A percentile compares a stretch with the other conserved stretches of the same genome.
These are phyloP conservation scores for Hemichromis elongatus DNA, from an alignment of 2,113 vertebrate genomes.

Conservation along the genomic window DNA sequence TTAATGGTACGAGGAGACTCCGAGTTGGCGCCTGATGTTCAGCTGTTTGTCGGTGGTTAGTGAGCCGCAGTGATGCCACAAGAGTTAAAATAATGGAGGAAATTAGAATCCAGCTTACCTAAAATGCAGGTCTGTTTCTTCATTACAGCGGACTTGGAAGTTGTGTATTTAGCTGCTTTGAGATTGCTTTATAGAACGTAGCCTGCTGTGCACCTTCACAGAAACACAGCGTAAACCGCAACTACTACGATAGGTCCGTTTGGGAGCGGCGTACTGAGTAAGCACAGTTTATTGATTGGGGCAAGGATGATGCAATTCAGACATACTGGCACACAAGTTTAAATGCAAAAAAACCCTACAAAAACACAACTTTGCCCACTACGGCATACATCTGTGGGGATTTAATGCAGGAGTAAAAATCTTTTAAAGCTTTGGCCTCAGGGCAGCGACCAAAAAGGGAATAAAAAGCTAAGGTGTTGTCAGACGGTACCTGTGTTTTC, in stretches of 20 bases:
- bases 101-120: background rate
- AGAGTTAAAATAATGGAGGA: background rate
- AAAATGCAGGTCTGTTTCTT: background rate
- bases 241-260: background rate
- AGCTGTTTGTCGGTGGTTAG: background rate
- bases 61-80: background rate
- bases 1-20: background rate
- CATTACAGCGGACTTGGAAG: background rate
- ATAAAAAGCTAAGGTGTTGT: background rate
- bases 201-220: background rate
- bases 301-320: background rate
- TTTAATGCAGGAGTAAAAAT: background rate
- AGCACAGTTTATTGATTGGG: background rate
- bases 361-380: background rate
- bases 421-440: background rate
- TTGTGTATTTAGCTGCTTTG: background rate
- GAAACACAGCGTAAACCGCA: background rate
- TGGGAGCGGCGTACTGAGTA: background rate
- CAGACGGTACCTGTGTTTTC: background rate
- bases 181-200: background rate
- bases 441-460: background rate
- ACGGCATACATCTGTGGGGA: fast-evolving
- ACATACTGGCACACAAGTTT: background rate
- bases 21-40: background rate
- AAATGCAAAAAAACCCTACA: background rate